Base-by-base conservation (phyloP, 2,113 vertebrate species). In the Tauraco erythrolophus region DNA sequence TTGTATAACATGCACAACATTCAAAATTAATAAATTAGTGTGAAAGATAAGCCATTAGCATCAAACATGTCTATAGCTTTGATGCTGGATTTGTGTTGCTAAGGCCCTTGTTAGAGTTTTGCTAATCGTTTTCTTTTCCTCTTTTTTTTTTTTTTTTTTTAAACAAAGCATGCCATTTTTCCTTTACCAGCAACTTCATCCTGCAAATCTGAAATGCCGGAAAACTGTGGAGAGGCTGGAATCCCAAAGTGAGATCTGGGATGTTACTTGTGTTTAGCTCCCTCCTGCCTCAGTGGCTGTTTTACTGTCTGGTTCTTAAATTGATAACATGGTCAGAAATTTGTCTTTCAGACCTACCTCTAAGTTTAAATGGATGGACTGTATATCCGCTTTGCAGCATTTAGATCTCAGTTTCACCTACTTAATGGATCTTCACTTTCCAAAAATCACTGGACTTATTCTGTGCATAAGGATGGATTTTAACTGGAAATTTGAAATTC, bases 1-100 rank as follows among this genome's bases (percentile, higher is more conserved):
- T 92, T 89, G 76, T 85, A 54, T 75, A 80, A 94, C 87, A 94
- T 11, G 8, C 16, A 61, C 31, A 81, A 31, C 92, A 92, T 94
- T 93, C 74, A 84, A 89, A 94, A 97, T 95, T 94, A 96, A 96
- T 79, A 95, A 97, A 97, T 90, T 86, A 88, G 53, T 87, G 65
- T 89, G 92, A 94, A 92, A 95, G 79, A 97, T 91, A 94, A 97
- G 56, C 84, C 65, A 82, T 82, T 82, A 76, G 41, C 79, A 95
- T 96, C 96, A 95, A 94, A 88, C 37, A 79, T 48, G 53, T 58
- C 57, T 94, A 9, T 41, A 69, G 65, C 95, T 97, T 97, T 97
- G 95, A 96, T 93, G 85, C n/a, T 91, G 93, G 80, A 96, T 97
- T 97, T 91, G 6, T 76, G 33, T 89, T 93, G 51, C 60, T 90